A percentile compares a stretch with the other conserved stretches of the same genome.
Conservation (phyloP, 2,113 vertebrate species). For the Bothrops jararaca region DNA sequence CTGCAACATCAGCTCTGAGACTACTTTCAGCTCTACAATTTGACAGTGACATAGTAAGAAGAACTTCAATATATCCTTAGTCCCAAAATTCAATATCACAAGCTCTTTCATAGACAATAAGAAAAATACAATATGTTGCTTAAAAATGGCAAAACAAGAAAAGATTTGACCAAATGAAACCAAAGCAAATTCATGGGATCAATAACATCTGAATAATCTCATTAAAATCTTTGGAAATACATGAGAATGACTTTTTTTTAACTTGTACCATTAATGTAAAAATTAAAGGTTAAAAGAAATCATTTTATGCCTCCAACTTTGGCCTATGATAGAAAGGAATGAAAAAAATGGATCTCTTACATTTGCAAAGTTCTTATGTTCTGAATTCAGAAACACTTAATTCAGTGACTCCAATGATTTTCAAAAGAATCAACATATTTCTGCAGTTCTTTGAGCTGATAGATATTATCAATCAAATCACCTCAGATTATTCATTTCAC, state of each 20-base stretch:
- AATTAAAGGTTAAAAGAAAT: not conserved
- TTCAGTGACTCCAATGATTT: not conserved
- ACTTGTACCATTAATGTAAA: not conserved
- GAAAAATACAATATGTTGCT: not conserved
- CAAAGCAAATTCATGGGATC: not conserved
- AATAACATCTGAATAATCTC: not conserved
- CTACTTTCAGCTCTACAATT: not conserved
- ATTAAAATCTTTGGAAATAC: not conserved
- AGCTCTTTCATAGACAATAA: not conserved
- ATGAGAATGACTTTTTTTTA: not conserved
- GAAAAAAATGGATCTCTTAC: not conserved
- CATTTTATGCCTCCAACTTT: not conserved
- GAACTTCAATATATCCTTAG: not conserved
- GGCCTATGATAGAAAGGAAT: not conserved
- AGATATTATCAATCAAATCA: slow-evolving; percentile 15
- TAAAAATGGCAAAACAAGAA: not conserved
- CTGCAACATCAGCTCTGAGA: not conserved
- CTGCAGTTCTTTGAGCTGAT: slow-evolving; percentile 18
- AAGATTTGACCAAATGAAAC: not conserved
- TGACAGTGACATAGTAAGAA: not conserved
- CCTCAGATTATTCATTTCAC: slow-evolving; percentile 17
- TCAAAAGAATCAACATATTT: slow-evolving; percentile 4
- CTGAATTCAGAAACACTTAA: slow-evolving; percentile 11
- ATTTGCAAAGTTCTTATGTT: slow-evolving; percentile 1
- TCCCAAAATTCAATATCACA: not conserved